These are phyloP conservation scores for Phrynocephalus forsythii DNA, from an alignment of 2,797 vertebrate genomes.

Conservation along the genomic window DNA sequence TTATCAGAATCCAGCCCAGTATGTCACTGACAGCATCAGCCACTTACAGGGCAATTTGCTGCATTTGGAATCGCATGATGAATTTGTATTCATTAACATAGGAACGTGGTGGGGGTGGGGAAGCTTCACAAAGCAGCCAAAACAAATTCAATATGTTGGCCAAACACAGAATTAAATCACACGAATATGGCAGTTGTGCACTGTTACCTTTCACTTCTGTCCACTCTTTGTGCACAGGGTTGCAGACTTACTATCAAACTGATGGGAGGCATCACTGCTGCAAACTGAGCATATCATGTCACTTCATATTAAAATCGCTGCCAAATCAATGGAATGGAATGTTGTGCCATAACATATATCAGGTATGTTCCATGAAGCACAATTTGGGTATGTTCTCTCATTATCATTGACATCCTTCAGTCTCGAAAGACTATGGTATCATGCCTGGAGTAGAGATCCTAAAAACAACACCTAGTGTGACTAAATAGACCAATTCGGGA, in stretches of 20 bases:
- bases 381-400: conserved; percentile 38
- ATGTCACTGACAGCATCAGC: conserved; percentile 52
- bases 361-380: conserved; percentile 43
- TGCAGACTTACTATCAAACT: conserved; percentile 36
- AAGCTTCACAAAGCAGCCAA: conserved; percentile 32
- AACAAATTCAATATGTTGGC: conserved; percentile 52
- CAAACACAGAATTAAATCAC: conserved; percentile 34
- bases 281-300: conserved; percentile 26
- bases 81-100: conserved; percentile 58
- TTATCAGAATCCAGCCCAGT: conserved; percentile 46
- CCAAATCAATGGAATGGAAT: conserved; percentile 40
- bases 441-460: too few species aligned
- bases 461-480: too few species aligned
- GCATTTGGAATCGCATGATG: conserved; percentile 43
- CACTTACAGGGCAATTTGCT: conserved; percentile 50
- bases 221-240: conserved; percentile 34
- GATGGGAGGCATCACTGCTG: conserved; percentile 41
- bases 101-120: background rate
- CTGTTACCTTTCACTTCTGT: background rate
- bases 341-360: conserved; percentile 24
- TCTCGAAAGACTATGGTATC: too few species aligned
- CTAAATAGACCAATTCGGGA: too few species aligned
- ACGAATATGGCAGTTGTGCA: conserved; percentile 1
- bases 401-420: too few species aligned
- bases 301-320: conserved; percentile 31